Evolutionary conservation across 2,113 vertebrate genomes (phyloP).

Genomic region (Taurulus bubalis): DNA sequence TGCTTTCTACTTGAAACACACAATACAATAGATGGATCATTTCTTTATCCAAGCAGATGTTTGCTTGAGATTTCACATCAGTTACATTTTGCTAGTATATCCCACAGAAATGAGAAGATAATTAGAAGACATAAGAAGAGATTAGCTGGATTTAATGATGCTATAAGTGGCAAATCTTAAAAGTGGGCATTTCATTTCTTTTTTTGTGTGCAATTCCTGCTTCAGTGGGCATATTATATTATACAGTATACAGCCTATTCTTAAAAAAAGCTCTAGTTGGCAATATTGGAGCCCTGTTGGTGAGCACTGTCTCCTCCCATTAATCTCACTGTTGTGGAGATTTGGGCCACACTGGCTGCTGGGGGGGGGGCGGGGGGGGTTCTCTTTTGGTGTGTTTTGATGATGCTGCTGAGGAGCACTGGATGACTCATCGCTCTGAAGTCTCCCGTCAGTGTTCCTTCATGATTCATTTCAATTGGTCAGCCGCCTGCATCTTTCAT

Average conservation of each 20-base stretch:
- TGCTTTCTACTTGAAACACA: no score
- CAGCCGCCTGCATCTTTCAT: not conserved
- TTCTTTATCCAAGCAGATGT: not conserved
- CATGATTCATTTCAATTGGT: not conserved
- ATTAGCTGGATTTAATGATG: not conserved
- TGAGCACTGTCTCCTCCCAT: not conserved
- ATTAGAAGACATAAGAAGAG: not conserved
- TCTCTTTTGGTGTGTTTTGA: not conserved
- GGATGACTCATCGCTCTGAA: not conserved
- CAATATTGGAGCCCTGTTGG: not conserved
- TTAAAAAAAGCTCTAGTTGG: not conserved
- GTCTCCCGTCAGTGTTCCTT: not conserved
- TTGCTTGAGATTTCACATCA: not conserved
- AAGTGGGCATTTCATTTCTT: not conserved
- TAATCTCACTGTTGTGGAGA: conserved; percentile 5
- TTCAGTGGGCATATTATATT: not conserved
- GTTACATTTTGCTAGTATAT: not conserved
- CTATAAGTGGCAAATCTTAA: not conserved
- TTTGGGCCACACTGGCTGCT: no score
- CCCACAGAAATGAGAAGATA: not conserved
- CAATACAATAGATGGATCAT: not conserved
- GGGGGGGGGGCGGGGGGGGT: no score
- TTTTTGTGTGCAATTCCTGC: not conserved
- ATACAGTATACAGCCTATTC: not conserved
- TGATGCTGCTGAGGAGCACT: not conserved